Conservation (phyloP, 1,140 invertebrate genomes). For the Zaprionus lachaisei region DNA sequence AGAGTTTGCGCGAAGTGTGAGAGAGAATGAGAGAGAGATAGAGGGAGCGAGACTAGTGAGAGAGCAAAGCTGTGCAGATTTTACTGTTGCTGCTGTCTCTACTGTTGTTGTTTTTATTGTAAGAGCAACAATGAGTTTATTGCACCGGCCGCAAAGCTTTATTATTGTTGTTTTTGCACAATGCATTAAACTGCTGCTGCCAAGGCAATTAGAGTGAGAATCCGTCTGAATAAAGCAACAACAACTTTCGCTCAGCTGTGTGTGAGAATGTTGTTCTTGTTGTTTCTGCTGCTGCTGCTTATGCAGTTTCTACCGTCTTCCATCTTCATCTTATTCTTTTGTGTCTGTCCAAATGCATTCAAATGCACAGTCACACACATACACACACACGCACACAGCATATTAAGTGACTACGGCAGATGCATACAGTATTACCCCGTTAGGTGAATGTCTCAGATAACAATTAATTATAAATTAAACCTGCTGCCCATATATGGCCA, state of each 20-base stretch:
- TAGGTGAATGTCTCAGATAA: conserved; percentile 55
- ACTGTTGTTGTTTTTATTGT: conserved; percentile 30
- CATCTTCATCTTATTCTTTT: neutral
- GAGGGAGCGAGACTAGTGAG: conserved; percentile 19
- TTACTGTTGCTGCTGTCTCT: conserved; percentile 40
- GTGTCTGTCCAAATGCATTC: conserved; percentile 29
- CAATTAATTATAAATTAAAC: conserved; percentile 56
- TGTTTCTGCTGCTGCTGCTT: conserved; percentile 12
- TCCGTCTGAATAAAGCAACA: conserved; percentile 38
- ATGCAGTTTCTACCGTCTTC: conserved; percentile 25
- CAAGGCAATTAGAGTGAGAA: conserved; percentile 64
- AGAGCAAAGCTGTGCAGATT: conserved; percentile 59
- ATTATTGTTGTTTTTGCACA: conserved; percentile 31
- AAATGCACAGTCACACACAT: conserved; percentile 48
- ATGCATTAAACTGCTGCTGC: conserved; percentile 16
- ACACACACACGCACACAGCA: conserved; percentile 18
- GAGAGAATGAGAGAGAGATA: conserved; percentile 5
- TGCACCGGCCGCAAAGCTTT: conserved; percentile 46
- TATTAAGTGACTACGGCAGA: conserved; percentile 69
- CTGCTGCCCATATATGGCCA: conserved; percentile 49
- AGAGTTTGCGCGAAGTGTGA: conserved; percentile 51
- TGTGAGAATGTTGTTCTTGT: conserved; percentile 30
- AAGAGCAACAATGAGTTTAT: conserved; percentile 64
- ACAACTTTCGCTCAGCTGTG: conserved; percentile 46
- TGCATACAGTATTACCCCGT: conserved; percentile 68